Conservation (phyloP, 2,113 vertebrate genomes). For the Sinosuthora webbiana region DNA sequence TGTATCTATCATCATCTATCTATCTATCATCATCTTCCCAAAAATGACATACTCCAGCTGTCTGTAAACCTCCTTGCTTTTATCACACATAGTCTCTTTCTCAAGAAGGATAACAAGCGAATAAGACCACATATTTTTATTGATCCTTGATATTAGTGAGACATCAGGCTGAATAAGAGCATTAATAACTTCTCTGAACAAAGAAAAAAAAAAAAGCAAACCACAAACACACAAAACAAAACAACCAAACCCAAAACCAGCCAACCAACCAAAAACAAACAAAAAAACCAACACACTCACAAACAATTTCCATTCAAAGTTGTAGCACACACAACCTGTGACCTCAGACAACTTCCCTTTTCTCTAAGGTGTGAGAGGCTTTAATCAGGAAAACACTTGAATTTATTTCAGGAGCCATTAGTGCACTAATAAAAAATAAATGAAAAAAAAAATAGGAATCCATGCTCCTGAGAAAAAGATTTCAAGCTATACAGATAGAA, state of each 20-base stretch:
- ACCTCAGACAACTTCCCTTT: background rate
- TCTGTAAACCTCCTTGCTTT: background rate
- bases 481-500: background rate
- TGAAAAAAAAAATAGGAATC: background rate
- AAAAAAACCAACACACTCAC: accelerated
- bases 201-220: background rate
- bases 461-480: background rate
- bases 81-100: accelerated
- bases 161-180: background rate
- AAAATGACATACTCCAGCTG: background rate
- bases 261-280: background rate
- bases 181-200: background rate
- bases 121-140: background rate
- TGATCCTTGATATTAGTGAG: background rate
- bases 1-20: background rate
- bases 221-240: background rate
- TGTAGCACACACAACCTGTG: background rate
- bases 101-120: background rate
- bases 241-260: too few species aligned
- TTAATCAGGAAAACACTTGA: background rate
- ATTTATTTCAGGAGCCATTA: background rate
- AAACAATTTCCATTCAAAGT: background rate
- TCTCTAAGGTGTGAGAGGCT: background rate
- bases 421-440: background rate
- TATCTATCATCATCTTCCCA: background rate